These are phyloP conservation scores for Anarrhichthys ocellatus DNA, from an alignment of 2,113 vertebrate species.

Conservation along the genomic window DNA sequence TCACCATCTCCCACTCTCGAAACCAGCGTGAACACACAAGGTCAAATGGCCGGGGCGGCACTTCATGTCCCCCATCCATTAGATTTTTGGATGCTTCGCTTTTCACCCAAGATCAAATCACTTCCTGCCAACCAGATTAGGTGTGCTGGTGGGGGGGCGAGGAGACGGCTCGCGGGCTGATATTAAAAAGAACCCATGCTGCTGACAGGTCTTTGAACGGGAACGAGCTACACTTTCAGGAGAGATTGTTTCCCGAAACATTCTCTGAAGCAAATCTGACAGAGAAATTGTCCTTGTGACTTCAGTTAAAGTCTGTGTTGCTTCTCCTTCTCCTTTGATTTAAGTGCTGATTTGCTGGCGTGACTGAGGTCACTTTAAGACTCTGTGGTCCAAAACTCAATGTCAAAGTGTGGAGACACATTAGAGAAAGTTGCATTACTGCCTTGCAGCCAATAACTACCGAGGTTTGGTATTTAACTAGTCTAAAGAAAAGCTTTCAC, in stretches of 20 bases:
- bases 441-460: background rate
- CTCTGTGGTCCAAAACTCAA: background rate
- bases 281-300: slow-evolving; percentile 28
- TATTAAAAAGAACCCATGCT: slow-evolving; percentile 69
- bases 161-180: slow-evolving; percentile 32
- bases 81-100: slow-evolving; percentile 63
- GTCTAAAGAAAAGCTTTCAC: background rate
- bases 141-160: slow-evolving; percentile 47
- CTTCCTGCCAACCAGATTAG: slow-evolving; percentile 66
- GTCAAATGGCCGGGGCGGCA: slow-evolving; percentile 56
- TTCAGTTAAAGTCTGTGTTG: slow-evolving; percentile 24
- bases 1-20: slow-evolving; percentile 45
- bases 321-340: slow-evolving; percentile 15
- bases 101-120: slow-evolving; percentile 72
- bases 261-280: slow-evolving; percentile 37
- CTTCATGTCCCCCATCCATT: slow-evolving; percentile 57
- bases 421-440: background rate
- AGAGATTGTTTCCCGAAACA: slow-evolving; percentile 22
- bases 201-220: slow-evolving; percentile 59
- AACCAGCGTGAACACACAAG: slow-evolving; percentile 56
- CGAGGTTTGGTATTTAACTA: background rate
- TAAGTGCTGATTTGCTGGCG: background rate
- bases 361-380: slow-evolving; percentile 16
- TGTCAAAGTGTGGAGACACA: background rate
- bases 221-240: slow-evolving; percentile 20